Evolutionary conservation across 2,888 invertebrate genomes (phyloP), one percentile per base, ranked within the genome.

Genomic region (Molanna angustata): DNA sequence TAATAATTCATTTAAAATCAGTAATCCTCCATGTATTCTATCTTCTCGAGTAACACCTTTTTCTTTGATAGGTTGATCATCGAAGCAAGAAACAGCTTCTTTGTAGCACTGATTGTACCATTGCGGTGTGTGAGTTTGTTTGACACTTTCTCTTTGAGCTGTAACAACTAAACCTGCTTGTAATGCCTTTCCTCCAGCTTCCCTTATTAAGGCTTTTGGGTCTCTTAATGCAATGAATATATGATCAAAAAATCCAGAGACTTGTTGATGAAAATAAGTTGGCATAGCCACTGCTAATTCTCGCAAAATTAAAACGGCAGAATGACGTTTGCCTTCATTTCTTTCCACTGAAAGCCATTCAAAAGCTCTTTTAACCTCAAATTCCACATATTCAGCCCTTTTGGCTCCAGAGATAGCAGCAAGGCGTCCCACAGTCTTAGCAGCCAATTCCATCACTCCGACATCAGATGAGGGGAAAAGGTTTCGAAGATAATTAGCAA

Each of bases 331-430:
- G 2, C 91, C 89, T 77, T 97, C 96, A 69, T 93, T 86, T 61
- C 94, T 79, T 64, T 94, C 95, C 45, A 89, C 90, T 19, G 88
- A 86, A 3, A 98, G 77, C 94, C 94, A 96, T 69, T 98, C 98
- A 68, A 95, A 90, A 1, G 97, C 94, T 65, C 92, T 80, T 69
- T 94, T 94, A 1, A 97, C 93, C 73, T 97, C 96, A 75, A 95
- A 95, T 65, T 97, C 96, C n/a, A 98, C 95, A 68, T 96, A 95
- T 67, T 96, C 95, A 0, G 94, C 92, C 21, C 96, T 90, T 69
- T 93, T 94, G 0, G 94, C 93, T 11, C 96, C 96, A 1, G 91
- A 92, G 14, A 90, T 86, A 17, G 94, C 80, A 1, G 96, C 96
- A 48, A 99, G 74, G 61, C 91, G 90, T 0, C 96, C 97, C 60